Evolutionary conservation across 2,888 invertebrate species (phyloP).

Genomic region (Nomada ferruginata): DNA sequence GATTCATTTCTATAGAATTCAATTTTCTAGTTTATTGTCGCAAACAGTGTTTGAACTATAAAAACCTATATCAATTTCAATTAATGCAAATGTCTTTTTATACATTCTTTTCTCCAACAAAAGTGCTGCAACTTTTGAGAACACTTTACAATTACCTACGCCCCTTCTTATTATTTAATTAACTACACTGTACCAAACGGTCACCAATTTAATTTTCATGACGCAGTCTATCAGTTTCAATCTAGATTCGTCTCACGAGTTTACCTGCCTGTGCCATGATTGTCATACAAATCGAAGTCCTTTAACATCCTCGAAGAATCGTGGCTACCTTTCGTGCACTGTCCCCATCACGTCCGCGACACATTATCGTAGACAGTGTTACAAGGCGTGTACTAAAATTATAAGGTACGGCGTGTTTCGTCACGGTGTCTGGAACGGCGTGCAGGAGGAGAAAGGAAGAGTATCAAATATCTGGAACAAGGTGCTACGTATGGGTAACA

Average conservation of each 20-base stretch:
- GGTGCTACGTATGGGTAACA: conserved; percentile 37
- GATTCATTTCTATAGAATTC: too few species aligned
- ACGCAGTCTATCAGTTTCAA: too few species aligned
- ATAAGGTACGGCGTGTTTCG: conserved; percentile 60
- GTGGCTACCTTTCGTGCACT: conserved; percentile 48
- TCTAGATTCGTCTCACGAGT: too few species aligned
- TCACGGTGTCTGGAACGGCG: conserved; percentile 55
- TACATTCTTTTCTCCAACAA: too few species aligned
- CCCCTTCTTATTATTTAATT: too few species aligned
- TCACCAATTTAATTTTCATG: background rate
- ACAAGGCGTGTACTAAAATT: conserved; percentile 38
- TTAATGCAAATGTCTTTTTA: too few species aligned
- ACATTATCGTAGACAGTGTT: conserved; percentile 17
- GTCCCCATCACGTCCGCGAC: conserved; percentile 32
- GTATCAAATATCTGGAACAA: conserved; percentile 70
- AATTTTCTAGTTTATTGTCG: too few species aligned
- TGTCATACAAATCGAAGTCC: conserved; percentile 28
- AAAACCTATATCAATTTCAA: too few species aligned
- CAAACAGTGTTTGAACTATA: too few species aligned
- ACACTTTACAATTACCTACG: too few species aligned
- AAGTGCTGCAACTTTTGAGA: too few species aligned
- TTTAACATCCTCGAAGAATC: conserved; percentile 62
- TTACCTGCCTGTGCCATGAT: too few species aligned
- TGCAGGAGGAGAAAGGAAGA: conserved; percentile 56
- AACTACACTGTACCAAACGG: background rate